phyloP scores from a whole-genome alignment of 2,888 invertebrate genomes.

The Diloba caeruleocephala region DNA sequence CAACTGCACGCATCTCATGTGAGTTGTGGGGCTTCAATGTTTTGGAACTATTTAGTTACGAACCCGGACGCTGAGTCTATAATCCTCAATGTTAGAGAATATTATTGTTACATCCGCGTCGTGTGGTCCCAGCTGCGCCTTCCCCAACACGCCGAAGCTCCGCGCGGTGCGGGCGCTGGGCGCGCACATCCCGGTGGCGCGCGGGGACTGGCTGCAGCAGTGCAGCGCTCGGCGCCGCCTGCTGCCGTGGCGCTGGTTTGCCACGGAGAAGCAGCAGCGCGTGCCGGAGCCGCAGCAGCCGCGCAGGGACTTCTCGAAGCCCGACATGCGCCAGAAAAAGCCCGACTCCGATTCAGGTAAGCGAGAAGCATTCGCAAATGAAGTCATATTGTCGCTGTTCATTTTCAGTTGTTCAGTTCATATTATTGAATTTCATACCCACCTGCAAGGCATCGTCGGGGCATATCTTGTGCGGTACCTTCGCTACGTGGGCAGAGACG shows the following conservation, averaged over 20 bases:
- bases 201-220: conserved; percentile 93
- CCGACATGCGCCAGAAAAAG: background rate
- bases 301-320: background rate
- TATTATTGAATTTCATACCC: too few species aligned
- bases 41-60: too few species aligned
- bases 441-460: too few species aligned
- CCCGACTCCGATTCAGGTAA: conserved; percentile 10
- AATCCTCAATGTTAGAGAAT: too few species aligned
- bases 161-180: conserved; percentile 72
- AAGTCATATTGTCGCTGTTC: too few species aligned
- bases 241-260: conserved; percentile 91
- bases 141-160: conserved; percentile 96
- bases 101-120: too few species aligned
- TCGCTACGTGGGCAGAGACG: too few species aligned
- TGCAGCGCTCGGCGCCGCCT: conserved; percentile 89
- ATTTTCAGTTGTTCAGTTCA: too few species aligned
- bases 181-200: conserved; percentile 90
- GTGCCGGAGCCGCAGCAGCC: conserved; percentile 75
- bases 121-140: conserved; percentile 93
- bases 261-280: conserved; percentile 81
- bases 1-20: conserved; percentile 96
- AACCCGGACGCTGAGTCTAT: too few species aligned
- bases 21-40: too few species aligned
- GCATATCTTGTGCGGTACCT: too few species aligned
- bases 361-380: too few species aligned